Conservation (phyloP, 2,888 invertebrate species). For the Tetrapedia diversipes region DNA sequence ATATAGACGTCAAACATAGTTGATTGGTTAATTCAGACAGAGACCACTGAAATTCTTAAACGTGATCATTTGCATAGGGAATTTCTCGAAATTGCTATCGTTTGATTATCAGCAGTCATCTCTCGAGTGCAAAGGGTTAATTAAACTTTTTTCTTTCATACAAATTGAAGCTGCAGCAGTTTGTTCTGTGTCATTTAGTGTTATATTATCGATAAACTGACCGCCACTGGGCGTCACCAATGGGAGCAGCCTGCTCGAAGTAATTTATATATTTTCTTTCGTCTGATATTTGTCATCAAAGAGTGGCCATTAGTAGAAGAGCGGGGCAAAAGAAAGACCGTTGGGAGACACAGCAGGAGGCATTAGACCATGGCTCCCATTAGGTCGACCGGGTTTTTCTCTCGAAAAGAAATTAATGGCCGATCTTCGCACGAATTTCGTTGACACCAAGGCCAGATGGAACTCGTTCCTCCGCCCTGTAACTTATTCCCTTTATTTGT, state of each 20-base stretch:
- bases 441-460: conserved; percentile 42
- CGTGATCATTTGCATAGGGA: no score
- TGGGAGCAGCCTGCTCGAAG: conserved; percentile 72
- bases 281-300: conserved; percentile 83
- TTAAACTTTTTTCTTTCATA: no score
- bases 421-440: conserved; percentile 74
- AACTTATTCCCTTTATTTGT: neutral
- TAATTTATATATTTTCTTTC: conserved; percentile 83
- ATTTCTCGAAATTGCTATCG: no score
- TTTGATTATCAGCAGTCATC: no score
- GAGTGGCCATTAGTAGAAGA: conserved; percentile 82
- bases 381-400: conserved; percentile 79
- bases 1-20: no score
- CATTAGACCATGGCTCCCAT: conserved; percentile 82
- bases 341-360: conserved; percentile 80
- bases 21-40: no score
- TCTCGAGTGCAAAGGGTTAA: no score
- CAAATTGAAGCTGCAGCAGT: no score
- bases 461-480: conserved; percentile 7
- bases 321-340: conserved; percentile 73
- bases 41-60: no score
- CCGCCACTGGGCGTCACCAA: conserved; percentile 55
- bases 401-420: conserved; percentile 81
- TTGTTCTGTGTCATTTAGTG: no score
- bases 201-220: conserved; percentile 50